Evolutionary conservation across 1,140 invertebrate genomes (phyloP).

Genomic region (Heliconius melpomene): DNA sequence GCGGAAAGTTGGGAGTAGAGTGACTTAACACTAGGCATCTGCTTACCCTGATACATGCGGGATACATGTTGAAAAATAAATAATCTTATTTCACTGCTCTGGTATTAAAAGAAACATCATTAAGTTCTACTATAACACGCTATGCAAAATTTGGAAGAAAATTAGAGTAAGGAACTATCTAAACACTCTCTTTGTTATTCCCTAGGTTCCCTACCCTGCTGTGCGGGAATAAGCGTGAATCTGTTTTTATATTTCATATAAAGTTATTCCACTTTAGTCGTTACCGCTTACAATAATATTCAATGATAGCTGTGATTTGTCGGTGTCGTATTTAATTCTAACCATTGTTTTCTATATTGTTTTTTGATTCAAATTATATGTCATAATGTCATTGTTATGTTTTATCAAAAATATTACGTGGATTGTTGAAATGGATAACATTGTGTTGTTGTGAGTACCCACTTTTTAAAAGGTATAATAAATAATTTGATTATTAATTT

Average conservation of each 20-base stretch:
- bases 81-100: too few relatives aligned
- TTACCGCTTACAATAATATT: background rate
- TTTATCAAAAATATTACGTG: background rate
- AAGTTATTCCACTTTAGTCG: background rate
- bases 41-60: too few relatives aligned
- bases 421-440: conserved; percentile 1
- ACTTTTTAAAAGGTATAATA: too few relatives aligned
- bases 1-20: too few relatives aligned
- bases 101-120: too few relatives aligned
- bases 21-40: too few relatives aligned
- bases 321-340: conserved; percentile 7
- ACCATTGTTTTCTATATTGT: conserved; percentile 9
- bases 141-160: too few relatives aligned
- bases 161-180: too few relatives aligned
- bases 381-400: background rate
- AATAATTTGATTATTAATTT: background rate
- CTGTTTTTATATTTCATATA: background rate
- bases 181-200: too few relatives aligned
- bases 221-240: background rate
- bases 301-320: conserved; percentile 15
- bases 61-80: too few relatives aligned
- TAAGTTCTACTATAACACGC: too few relatives aligned
- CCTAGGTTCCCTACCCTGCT: too few relatives aligned
- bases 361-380: conserved; percentile 4
- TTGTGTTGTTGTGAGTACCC: background rate